phyloP scores from a whole-genome alignment of 2,888 invertebrate species.

The Oxytorus armatus region DNA sequence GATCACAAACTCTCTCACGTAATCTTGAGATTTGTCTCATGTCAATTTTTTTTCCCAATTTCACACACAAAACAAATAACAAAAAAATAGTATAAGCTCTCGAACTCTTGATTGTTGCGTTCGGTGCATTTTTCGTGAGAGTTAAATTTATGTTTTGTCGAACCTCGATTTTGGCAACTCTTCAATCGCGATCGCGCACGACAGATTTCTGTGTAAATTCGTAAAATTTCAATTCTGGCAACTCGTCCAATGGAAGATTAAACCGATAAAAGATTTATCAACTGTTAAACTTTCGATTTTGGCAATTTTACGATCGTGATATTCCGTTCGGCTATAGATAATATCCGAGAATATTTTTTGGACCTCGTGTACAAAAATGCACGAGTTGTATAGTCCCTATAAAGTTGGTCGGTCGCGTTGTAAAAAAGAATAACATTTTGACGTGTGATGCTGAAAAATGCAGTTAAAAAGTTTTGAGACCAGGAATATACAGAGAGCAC shows the following conservation, averaged over 20 bases:
- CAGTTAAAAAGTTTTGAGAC: neutral
- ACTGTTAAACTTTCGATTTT: constrained; percentile 5
- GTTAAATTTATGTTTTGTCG: constrained; percentile 18
- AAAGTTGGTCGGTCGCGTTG: too few species aligned
- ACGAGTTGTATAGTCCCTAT: too few species aligned
- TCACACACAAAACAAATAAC: too few species aligned
- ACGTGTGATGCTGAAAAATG: neutral
- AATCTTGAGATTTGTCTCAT: too few species aligned
- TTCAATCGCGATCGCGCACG: constrained; percentile 60
- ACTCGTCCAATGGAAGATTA: constrained; percentile 28
- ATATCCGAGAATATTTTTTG: neutral
- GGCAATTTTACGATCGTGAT: constrained; percentile 17
- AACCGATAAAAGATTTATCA: constrained; percentile 27
- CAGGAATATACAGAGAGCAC: neutral
- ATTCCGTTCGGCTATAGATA: neutral
- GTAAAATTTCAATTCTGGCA: constrained; percentile 25
- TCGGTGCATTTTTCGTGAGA: too few species aligned
- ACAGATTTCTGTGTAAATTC: constrained; percentile 48
- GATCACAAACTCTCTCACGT: too few species aligned
- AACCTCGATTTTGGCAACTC: constrained; percentile 63
- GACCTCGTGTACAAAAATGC: neutral
- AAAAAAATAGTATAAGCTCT: too few species aligned
- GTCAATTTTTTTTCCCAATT: too few species aligned
- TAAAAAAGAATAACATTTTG: neutral
- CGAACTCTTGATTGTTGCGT: too few species aligned